These are phyloP conservation scores for Falcaria lacertinaria DNA, from an alignment of 2,888 invertebrate species.

Conservation along the genomic window DNA sequence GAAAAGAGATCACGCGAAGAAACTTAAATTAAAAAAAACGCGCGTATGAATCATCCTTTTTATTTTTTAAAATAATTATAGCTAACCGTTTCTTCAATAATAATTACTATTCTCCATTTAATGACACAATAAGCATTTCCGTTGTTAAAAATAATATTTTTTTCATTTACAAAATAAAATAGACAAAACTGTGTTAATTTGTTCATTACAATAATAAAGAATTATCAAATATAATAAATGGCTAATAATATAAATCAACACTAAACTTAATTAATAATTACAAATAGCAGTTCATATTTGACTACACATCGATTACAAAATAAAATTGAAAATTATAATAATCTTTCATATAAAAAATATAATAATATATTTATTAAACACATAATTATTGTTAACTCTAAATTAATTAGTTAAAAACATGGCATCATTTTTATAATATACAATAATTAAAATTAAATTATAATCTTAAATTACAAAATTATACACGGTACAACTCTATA, in stretches of 20 bases:
- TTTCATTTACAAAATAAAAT: slow-evolving; percentile 45
- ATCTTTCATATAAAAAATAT: slow-evolving; percentile 73
- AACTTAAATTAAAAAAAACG: slow-evolving; percentile 41
- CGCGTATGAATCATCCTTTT: slow-evolving; percentile 73
- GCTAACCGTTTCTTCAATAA: slow-evolving; percentile 80
- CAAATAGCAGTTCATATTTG: slow-evolving; percentile 57
- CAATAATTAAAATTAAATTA: slow-evolving; percentile 42
- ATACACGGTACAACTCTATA: slow-evolving; percentile 33
- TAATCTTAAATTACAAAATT: slow-evolving; percentile 27
- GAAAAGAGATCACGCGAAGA: neutral
- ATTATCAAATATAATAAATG: slow-evolving; percentile 43
- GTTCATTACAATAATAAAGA: slow-evolving; percentile 49
- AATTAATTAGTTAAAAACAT: slow-evolving; percentile 71
- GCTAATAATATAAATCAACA: slow-evolving; percentile 62
- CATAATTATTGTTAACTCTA: slow-evolving; percentile 51
- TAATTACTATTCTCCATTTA: slow-evolving; percentile 71
- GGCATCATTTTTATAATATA: slow-evolving; percentile 67
- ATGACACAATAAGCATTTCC: slow-evolving; percentile 78
- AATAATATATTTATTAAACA: slow-evolving; percentile 65
- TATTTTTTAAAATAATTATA: slow-evolving; percentile 81
- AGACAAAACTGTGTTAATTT: slow-evolving; percentile 66
- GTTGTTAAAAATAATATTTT: slow-evolving; percentile 64
- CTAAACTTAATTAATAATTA: slow-evolving; percentile 62
- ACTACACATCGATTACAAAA: slow-evolving; percentile 68
- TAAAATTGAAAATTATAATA: slow-evolving; percentile 44